Base-by-base conservation (phyloP, 2,113 vertebrate genomes). In the Oncorhynchus clarkii region DNA sequence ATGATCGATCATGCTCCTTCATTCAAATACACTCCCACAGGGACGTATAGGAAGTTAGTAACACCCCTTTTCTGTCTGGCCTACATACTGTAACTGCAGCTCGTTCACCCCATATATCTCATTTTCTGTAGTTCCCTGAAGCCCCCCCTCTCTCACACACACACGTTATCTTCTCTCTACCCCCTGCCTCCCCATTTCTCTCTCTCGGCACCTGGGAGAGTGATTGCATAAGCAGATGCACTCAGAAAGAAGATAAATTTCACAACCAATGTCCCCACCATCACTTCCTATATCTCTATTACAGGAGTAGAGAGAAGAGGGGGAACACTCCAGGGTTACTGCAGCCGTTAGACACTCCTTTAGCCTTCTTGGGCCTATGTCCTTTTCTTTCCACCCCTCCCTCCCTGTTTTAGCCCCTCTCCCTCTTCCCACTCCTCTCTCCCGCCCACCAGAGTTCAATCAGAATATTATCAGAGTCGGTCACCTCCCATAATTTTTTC, bases 221-320 rank as follows among this genome's bases (percentile, higher is more conserved):
- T 89, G 85, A 92, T 90, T 85, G 84, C 86, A 80, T 80, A 72
- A 92, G 87, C 90, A 93, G 89, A 91, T 91, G 90, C 78, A 72
- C 84, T 90, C 79, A 18, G 78, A 77, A 87, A 84, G 80, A 89
- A 83, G 83, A 86, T 62, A 83, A 86, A 82, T 73, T 81, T 64
- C 85, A 27, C 84, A 87, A 90, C 87, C 83, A 24, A 79, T 79
- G 5, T 22, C 72, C 73, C 74, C 60, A 31, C 18, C 22, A 49
- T 62, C 29, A 69, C 12, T 13, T 67, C 27, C 24, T 67, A 3
- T 51, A 13, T 22, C 66, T 31, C 29, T 18, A 77, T 73, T 67
- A 70, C 22, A 62, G 59, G 16, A 45, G 39, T 9, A 45, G 39
- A 9, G 8, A 45, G 39, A 45, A 45, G 39, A 45, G 39, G 39